Evolutionary conservation across 2,113 vertebrate genomes (phyloP), one percentile per base, ranked within the genome.

Genomic region (Cynocephalus volans): DNA sequence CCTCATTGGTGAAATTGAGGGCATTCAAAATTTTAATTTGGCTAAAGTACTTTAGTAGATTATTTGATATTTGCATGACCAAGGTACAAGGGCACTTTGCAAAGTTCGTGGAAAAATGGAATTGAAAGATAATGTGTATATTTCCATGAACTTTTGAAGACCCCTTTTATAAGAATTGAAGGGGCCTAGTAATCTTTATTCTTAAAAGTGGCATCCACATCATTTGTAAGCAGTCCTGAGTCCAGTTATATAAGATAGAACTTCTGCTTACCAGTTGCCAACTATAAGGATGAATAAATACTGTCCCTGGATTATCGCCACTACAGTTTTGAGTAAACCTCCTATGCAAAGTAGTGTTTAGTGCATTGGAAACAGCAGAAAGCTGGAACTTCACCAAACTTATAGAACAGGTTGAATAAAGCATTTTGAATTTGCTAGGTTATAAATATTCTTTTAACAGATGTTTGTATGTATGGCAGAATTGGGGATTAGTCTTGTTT

Each of bases 11-110:
- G n/a, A 54, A 88, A 45, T 1, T 50, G 15, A 62, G 1, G 19
- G 9, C 79, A 72, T 83, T 52, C 82, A 94, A 77, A 28, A 65
- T 56, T 36, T 1, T 62, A n/a, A 94, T 86, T 95, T 93, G 23
- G 3, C 19, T 65, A 60, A 45, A 82, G 41, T 58, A 50, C 14
- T 86, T 76, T 21, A 41, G 23, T 6, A 23, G 26, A 8, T 15
- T 31, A 24, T 5, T 6, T 58, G 10, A 73, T 54, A 10, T 23
- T 65, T 86, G 19, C 1, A 13, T 69, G 36, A 81, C 24, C 45
- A 65, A 96, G 5, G 6, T 36, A 41, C 41, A 41, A 41, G 41
- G 41, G 41, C 4, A 41, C 41, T 3, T 41, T 4, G 4, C 3
- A 41, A 41, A 41, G 41, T 41, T 41, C 41, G 41, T 41, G 41